Evolutionary conservation across 1,140 invertebrate species (phyloP).

Genomic region (Cyclina sinensis): DNA sequence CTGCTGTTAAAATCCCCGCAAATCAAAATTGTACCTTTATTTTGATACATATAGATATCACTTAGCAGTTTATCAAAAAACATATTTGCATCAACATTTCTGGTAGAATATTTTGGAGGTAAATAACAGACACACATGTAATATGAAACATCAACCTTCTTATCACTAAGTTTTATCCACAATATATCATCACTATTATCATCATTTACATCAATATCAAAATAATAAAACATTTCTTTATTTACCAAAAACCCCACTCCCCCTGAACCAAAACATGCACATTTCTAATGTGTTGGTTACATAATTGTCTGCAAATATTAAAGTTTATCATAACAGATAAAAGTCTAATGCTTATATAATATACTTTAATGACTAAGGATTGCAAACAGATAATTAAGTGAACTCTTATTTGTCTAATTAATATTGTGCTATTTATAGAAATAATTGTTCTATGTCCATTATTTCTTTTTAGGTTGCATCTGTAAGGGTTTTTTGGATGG

Average conservation of each 20-base stretch:
- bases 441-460: no score
- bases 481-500: no score
- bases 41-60: slow-evolving; percentile 25
- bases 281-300: no score
- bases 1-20: slow-evolving; percentile 52
- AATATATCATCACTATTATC: slow-evolving; percentile 69
- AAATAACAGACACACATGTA: slow-evolving; percentile 41
- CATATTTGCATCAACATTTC: not conserved
- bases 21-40: no score
- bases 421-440: no score
- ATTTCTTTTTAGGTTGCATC: no score
- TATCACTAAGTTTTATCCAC: not conserved
- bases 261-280: slow-evolving; percentile 8
- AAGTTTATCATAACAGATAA: no score
- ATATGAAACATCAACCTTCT: not conserved
- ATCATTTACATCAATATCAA: slow-evolving; percentile 18
- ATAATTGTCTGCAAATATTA: no score
- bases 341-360: no score
- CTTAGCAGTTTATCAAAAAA: slow-evolving; percentile 33
- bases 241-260: not conserved
- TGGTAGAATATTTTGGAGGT: slow-evolving; percentile 20
- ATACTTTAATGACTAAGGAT: no score
- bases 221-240: not conserved
- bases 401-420: no score
- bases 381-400: no score